A percentile compares a stretch with the other conserved stretches of the same genome.
These are phyloP conservation scores for Parauchenoglanis ngamensis DNA, from an alignment of 2,797 vertebrate species.

Conservation along the genomic window DNA sequence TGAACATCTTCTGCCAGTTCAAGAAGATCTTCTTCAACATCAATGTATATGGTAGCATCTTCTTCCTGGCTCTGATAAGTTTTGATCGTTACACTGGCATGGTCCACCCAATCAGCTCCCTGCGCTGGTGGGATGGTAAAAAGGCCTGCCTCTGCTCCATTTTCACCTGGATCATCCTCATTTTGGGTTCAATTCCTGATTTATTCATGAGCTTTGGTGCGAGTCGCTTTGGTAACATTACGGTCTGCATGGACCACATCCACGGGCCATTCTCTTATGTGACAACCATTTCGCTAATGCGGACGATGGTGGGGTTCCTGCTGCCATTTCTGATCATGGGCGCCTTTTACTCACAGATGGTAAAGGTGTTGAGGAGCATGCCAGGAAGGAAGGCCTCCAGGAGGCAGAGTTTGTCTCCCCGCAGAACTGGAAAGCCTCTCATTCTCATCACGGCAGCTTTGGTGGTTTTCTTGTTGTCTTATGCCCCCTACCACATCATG, in stretches of 20 bases:
- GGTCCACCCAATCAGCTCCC: conserved; percentile 76
- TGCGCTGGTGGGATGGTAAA: conserved; percentile 76
- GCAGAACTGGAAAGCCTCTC: conserved; percentile 68
- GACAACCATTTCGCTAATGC: conserved; percentile 63
- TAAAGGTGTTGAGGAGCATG: conserved; percentile 65
- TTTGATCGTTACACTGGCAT: conserved; percentile 78
- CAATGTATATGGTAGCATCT: conserved; percentile 79
- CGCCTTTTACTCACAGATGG: conserved; percentile 70
- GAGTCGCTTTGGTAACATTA: conserved; percentile 35
- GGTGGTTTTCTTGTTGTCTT: conserved; percentile 76
- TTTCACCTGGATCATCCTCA: conserved; percentile 67
- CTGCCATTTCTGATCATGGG: conserved; percentile 74
- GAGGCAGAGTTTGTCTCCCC: conserved; percentile 36
- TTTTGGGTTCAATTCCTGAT: conserved; percentile 68
- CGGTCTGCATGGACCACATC: conserved; percentile 64
- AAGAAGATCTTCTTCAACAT: conserved; percentile 77
- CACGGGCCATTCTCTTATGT: conserved; percentile 63
- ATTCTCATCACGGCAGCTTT: conserved; percentile 74
- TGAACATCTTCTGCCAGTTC: conserved; percentile 70
- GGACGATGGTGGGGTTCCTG: conserved; percentile 71
- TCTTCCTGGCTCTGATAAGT: conserved; percentile 80
- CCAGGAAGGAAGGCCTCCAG: conserved; percentile 1
- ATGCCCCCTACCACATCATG: conserved; percentile 78
- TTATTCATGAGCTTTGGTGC: conserved; percentile 66
- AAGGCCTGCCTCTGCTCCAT: conserved; percentile 73